phyloP scores from a whole-genome alignment of 2,888 invertebrate genomes.

The Odontothrips loti region DNA sequence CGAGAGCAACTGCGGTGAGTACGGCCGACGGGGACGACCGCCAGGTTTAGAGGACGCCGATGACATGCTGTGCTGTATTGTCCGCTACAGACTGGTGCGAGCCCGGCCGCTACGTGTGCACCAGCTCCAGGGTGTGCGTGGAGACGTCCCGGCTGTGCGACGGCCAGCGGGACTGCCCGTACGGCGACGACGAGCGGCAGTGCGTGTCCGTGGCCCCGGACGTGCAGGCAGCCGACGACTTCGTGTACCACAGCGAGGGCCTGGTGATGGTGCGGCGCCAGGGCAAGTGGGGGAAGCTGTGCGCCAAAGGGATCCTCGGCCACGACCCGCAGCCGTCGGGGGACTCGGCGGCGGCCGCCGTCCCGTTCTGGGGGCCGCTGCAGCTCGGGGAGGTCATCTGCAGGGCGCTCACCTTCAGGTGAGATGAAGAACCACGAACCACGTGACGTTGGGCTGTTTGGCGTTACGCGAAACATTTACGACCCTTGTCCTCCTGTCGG shows the following conservation, averaged over 20 bases:
- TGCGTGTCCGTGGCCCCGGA: slow-evolving; percentile 55
- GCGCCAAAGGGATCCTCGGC: slow-evolving; percentile 63
- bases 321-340: slow-evolving; percentile 51
- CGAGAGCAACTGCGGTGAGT: slow-evolving; percentile 68
- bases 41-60: neutral
- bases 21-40: neutral
- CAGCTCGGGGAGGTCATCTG: slow-evolving; percentile 73
- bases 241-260: slow-evolving; percentile 61
- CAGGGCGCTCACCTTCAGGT: slow-evolving; percentile 71
- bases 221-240: slow-evolving; percentile 50
- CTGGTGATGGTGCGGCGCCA: slow-evolving; percentile 65
- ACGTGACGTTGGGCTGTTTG: too few species aligned
- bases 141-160: slow-evolving; percentile 64
- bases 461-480: slow-evolving; percentile 33
- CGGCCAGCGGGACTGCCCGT: slow-evolving; percentile 64
- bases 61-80: slow-evolving; percentile 21
- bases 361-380: slow-evolving; percentile 53
- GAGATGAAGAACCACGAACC: too few species aligned
- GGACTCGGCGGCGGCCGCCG: neutral
- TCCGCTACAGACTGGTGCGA: slow-evolving; percentile 70
- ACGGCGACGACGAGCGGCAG: slow-evolving; percentile 70
- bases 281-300: slow-evolving; percentile 73
- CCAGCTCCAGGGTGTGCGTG: slow-evolving; percentile 66
- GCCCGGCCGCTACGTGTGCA: slow-evolving; percentile 68
- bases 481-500: neutral